Evolutionary conservation across 1,140 invertebrate species (phyloP), one percentile per base, ranked within the genome.

Genomic region (Drosophila busckii): DNA sequence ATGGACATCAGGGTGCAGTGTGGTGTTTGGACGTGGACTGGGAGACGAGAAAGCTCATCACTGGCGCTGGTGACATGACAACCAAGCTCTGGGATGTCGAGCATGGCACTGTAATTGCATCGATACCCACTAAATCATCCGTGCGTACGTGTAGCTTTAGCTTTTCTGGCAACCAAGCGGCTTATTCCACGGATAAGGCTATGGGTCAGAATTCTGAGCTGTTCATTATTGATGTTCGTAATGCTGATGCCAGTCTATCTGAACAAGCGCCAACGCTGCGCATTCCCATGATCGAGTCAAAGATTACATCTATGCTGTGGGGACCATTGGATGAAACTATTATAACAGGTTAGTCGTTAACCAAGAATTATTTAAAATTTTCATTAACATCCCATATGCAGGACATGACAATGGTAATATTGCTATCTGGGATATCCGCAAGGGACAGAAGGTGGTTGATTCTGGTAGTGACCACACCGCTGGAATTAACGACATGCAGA

Each of bases 21-120:
- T 99, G 98, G 97, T 97, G 96, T 80, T 93, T 99, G 25, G 98
- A 99, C 88, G 95, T 99, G 3, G 95, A 97, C 86, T 99, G 97
- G 96, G 94, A 98, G 68, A 96, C 96, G 1, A 94, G 93, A 0
- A 92, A 93, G 84, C 93, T 99, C 34, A 92, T 99, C 44, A 96
- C 97, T 1, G 98, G 97, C 4, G 94, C 94, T 86, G 98, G 96
- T 89, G 98, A 99, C 87, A 97, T 95, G 87, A 93, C 92, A 4
- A 91, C 90, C 65, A 90, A 90, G 84, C 80, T 99, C 44, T 99
- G 97, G 97, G 97, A 99, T 88, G 91, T 94, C 70, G 91, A 96
- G 88, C 89, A 88, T 86, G 93, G 94, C 17, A 91, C 91, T 59
- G 92, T 93, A 76, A 93, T 94, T 64, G 93, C 93, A 4, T 92